A percentile compares a stretch with the other conserved stretches of the same genome.
Evolutionary conservation across 2,797 vertebrate genomes (phyloP).

Genomic region (Eleutherodactylus coqui): DNA sequence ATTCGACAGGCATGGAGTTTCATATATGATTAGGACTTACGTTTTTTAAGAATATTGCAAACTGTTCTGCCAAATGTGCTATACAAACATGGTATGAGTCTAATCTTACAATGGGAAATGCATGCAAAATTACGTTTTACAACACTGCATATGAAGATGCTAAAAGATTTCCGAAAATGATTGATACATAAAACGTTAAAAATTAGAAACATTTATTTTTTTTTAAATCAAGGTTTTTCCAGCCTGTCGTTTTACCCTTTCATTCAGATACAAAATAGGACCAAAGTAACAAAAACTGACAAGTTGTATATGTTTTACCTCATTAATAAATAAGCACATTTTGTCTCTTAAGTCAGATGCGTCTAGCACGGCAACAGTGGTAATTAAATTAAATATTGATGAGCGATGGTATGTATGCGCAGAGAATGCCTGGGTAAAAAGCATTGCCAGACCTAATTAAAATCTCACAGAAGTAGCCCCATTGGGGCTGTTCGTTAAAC

Average conservation of each 20-base stretch:
- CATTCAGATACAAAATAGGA: slow-evolving; percentile 31
- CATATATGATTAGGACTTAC: not conserved
- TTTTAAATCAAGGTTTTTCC: not conserved
- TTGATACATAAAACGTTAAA: not conserved
- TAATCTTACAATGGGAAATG: not conserved
- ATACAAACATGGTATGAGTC: not conserved
- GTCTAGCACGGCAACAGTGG: slow-evolving; percentile 87
- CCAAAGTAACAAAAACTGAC: slow-evolving; percentile 68
- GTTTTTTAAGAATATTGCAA: not conserved
- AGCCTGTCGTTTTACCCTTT: not conserved
- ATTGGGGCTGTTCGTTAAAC: slow-evolving; percentile 87
- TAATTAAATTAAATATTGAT: slow-evolving; percentile 97
- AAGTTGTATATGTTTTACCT: slow-evolving; percentile 86
- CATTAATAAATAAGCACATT: slow-evolving; percentile 95
- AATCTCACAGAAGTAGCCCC: slow-evolving; percentile 81
- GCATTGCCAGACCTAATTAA: slow-evolving; percentile 93
- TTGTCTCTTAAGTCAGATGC: slow-evolving; percentile 90
- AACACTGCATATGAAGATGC: not conserved
- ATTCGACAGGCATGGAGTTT: not conserved
- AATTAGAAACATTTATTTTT: not conserved
- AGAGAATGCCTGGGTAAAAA: slow-evolving; percentile 82
- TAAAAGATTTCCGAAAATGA: not conserved
- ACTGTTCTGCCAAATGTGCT: not conserved
- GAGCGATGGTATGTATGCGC: slow-evolving; percentile 77
- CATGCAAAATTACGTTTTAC: not conserved